These are phyloP conservation scores for Andrena haemorrhoa DNA, from an alignment of 2,888 invertebrate genomes.

Conservation along the genomic window DNA sequence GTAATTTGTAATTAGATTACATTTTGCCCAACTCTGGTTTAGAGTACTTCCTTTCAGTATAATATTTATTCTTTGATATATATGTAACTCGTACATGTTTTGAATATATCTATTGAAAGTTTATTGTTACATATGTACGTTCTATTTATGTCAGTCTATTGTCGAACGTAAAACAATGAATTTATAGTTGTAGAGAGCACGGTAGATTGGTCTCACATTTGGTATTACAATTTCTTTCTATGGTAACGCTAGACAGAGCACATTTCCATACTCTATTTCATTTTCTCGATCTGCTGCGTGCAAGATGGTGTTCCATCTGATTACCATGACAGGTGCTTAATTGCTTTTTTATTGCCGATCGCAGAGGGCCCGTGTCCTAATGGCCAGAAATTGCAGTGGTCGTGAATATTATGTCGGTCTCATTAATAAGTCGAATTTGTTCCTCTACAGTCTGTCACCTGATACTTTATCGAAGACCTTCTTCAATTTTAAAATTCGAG, in stretches of 20 bases:
- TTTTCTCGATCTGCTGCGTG: constrained; percentile 40
- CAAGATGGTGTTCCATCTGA: constrained; percentile 53
- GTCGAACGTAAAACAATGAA: constrained; percentile 43
- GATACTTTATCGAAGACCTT: not conserved
- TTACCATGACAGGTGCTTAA: constrained; percentile 54
- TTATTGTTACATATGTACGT: constrained; percentile 39
- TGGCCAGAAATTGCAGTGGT: constrained; percentile 35
- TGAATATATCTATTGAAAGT: constrained; percentile 45
- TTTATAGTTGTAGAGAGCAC: constrained; percentile 68
- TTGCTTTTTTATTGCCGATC: constrained; percentile 43
- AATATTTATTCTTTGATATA: constrained; percentile 51
- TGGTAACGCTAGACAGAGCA: constrained; percentile 62
- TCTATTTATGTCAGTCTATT: constrained; percentile 48
- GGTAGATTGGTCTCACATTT: constrained; percentile 60
- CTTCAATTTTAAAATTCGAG: not conserved
- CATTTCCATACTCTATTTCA: constrained; percentile 48
- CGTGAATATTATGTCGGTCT: constrained; percentile 15
- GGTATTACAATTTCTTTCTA: constrained; percentile 59
- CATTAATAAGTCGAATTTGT: constrained; percentile 15
- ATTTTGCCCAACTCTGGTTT: constrained; percentile 19
- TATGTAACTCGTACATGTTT: constrained; percentile 58
- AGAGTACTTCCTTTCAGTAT: constrained; percentile 45
- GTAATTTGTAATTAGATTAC: too few species aligned
- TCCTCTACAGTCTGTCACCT: too few species aligned
- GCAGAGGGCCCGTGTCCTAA: constrained; percentile 33